A percentile compares a stretch with the other conserved stretches of the same genome.
These are phyloP conservation scores for Cebidichthys violaceus DNA, from an alignment of 2,113 vertebrate species.

Conservation along the genomic window DNA sequence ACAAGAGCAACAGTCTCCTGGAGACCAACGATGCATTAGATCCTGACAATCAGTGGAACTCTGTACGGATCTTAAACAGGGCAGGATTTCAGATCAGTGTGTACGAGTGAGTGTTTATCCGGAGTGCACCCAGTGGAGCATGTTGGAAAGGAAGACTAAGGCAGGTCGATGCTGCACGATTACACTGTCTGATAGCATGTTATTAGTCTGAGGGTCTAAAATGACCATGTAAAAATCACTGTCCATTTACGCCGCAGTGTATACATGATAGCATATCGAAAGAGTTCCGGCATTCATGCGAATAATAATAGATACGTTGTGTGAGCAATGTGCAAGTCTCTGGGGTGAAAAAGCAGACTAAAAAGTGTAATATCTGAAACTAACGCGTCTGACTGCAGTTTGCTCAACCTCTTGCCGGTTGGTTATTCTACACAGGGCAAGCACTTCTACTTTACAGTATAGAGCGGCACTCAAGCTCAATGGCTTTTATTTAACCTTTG, in stretches of 20 bases:
- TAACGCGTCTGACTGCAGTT: slow-evolving; percentile 35
- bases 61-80: slow-evolving; percentile 31
- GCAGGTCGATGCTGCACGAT: slow-evolving; percentile 49
- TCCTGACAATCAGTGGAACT: slow-evolving; percentile 53
- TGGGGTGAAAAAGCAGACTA: slow-evolving; percentile 20
- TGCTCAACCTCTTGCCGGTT: slow-evolving; percentile 32
- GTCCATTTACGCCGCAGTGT: slow-evolving; percentile 42
- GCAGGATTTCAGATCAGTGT: slow-evolving; percentile 53
- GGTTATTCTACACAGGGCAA: slow-evolving; percentile 43
- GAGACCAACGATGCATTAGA: slow-evolving; percentile 47
- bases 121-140: slow-evolving; percentile 49
- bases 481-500: slow-evolving; percentile 73
- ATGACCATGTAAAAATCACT: slow-evolving; percentile 62
- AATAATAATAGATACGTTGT: slow-evolving; percentile 31
- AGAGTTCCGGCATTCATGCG: slow-evolving; percentile 44
- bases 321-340: slow-evolving; percentile 26
- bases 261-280: slow-evolving; percentile 40
- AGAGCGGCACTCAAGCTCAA: slow-evolving; percentile 47
- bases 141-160: slow-evolving; percentile 49
- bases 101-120: slow-evolving; percentile 52
- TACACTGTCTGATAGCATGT: slow-evolving; percentile 62
- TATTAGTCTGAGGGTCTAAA: slow-evolving; percentile 60
- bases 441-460: slow-evolving; percentile 42
- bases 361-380: slow-evolving; percentile 56
- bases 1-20: not conserved